Evolutionary conservation across 2,888 invertebrate species (phyloP), one percentile per base, ranked within the genome.

Genomic region (Pherbina coryleti): DNA sequence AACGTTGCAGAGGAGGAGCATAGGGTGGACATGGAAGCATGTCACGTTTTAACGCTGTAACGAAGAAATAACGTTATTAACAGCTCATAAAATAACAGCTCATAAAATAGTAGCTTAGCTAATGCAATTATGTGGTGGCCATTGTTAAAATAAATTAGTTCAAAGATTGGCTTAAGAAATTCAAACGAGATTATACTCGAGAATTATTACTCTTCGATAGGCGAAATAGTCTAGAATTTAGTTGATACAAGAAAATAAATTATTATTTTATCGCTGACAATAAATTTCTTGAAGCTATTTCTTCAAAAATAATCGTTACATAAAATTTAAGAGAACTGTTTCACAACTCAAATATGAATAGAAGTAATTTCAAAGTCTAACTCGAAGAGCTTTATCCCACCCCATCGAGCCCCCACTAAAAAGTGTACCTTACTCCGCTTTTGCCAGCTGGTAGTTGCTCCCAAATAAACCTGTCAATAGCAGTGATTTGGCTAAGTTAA

Each of bases 401-500:
- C 1, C 17, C 17, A 53, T 17, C 5, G n/a, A 19, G 5, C 53
- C 53, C 1, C n/a, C 53, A 19, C 53, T 53, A 4, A 19, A 57
- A 57, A 25, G 11, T 19, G 22, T 17, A 8, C 57, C 19, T 55
- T 9, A 14, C 19, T 22, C 8, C 28, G 7, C 9, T n/a, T 31
- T 1, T 31, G 5, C 22, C 14, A 5, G 34, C 51, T 25, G 49
- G 7, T 7, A 73, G 49, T 60, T 22, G 73, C 73, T 49, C 62
- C 17, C 14, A 25, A 73, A 75, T 64, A 64, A 66, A 75, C 66
- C 71, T 64, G 76, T 76, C 76, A 53, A 71, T 71, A 71, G 22
- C 70, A 55, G 71, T 76, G 76, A 76, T 76, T 71, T 53, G 51
- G 71, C 53, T 55, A 31, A 37, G 34, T 53, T 64, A 71, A 76